A percentile compares a stretch with the other conserved stretches of the same genome.
Conservation (phyloP, 2,888 invertebrate species). For the Amphipoea lucens region DNA sequence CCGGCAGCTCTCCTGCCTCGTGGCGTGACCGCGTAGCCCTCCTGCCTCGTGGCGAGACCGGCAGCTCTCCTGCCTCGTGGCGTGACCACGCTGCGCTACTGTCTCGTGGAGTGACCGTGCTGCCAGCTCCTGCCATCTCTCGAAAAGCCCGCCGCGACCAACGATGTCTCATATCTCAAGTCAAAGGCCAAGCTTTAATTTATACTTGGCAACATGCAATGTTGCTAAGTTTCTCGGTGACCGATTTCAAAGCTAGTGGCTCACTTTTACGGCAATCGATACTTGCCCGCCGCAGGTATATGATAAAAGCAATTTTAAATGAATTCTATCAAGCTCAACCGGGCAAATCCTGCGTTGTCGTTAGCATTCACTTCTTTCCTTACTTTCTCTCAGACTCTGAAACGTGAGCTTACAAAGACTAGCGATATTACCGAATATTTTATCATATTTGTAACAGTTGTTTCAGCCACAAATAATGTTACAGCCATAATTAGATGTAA, state of each 20-base stretch:
- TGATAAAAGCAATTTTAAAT: background rate
- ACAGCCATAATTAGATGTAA: conserved; percentile 39
- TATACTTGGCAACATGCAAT: background rate
- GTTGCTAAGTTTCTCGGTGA: background rate
- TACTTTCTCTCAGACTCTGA: background rate
- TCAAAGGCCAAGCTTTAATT: background rate
- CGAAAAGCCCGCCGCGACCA: background rate
- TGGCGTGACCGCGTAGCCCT: background rate
- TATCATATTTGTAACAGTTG: conserved; percentile 15
- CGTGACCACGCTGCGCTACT: too few species aligned
- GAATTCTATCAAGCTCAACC: background rate
- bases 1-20: background rate
- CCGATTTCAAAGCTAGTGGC: background rate
- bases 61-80: background rate
- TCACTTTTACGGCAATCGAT: background rate
- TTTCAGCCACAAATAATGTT: conserved; percentile 19
- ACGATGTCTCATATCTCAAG: background rate
- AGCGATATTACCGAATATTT: conserved; percentile 1
- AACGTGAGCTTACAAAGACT: background rate
- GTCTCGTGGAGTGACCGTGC: too few species aligned
- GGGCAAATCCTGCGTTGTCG: background rate
- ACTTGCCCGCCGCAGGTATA: background rate
- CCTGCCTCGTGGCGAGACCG: background rate
- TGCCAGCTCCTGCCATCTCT: background rate
- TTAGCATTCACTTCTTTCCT: conserved; percentile 3